phyloP scores from a whole-genome alignment of 2,113 vertebrate species.

The Aegithalos caudatus region DNA sequence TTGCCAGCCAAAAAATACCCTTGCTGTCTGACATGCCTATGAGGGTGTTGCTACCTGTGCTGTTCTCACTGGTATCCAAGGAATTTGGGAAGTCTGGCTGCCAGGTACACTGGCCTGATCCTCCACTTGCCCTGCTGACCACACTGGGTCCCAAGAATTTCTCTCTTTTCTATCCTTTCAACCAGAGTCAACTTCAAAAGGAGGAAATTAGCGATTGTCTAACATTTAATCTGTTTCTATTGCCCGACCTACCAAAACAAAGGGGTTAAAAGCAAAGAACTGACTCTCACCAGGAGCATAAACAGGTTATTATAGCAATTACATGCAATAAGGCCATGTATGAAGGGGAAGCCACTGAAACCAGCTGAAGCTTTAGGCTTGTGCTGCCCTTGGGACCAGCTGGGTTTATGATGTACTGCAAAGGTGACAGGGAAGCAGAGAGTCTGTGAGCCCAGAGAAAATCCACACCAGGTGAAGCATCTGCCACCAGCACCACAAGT shows the following conservation, averaged over 20 bases:
- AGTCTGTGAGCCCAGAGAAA: background rate
- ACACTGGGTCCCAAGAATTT: background rate
- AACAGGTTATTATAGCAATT: background rate
- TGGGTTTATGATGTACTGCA: background rate
- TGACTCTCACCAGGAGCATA: background rate
- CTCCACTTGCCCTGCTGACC: background rate
- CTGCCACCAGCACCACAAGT: rapidly evolving
- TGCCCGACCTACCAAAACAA: background rate
- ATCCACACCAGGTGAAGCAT: background rate
- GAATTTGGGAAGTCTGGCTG: constrained; percentile 12
- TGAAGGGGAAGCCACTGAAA: background rate
- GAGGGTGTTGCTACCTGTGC: background rate
- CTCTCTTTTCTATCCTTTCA: background rate
- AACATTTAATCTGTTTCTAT: background rate
- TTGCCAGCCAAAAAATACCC: background rate
- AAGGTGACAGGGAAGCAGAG: background rate
- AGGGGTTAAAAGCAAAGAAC: background rate
- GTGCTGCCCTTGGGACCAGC: background rate
- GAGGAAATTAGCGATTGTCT: background rate
- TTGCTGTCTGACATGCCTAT: background rate
- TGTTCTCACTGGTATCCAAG: background rate
- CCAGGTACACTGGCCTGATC: background rate
- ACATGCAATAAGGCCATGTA: background rate
- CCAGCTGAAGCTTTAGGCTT: background rate
- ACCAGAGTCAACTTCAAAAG: background rate